Percentiles rank a stretch among this genome's conserved stretches.
Conservation (phyloP, 2,113 vertebrate genomes). For the Potamarius usumacintae region DNA sequence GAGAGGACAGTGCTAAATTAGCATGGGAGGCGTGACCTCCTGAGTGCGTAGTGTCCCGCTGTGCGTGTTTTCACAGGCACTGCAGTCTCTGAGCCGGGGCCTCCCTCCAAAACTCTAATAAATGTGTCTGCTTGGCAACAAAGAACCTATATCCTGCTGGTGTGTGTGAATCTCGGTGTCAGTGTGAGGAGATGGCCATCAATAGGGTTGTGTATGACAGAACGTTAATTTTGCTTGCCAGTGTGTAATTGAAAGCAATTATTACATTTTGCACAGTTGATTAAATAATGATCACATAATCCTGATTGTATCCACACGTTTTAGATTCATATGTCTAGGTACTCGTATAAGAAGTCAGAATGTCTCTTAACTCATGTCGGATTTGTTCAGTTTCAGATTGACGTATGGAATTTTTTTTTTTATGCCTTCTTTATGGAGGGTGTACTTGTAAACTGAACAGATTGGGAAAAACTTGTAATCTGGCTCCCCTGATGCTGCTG, state of each 20-base stretch:
- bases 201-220: not conserved
- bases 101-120: constrained; percentile 56
- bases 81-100: constrained; percentile 32
- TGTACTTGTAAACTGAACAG: not conserved
- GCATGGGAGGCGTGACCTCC: constrained; percentile 54
- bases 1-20: constrained; percentile 49
- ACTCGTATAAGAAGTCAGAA: constrained; percentile 30
- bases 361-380: not conserved
- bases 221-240: constrained; percentile 1
- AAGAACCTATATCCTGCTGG: constrained; percentile 58
- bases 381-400: not conserved
- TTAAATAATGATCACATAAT: constrained; percentile 16
- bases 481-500: constrained; percentile 13
- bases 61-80: constrained; percentile 57
- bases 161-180: constrained; percentile 8
- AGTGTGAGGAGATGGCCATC: constrained; percentile 13
- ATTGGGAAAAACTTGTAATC: not conserved
- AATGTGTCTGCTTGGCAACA: constrained; percentile 57
- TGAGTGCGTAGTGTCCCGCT: constrained; percentile 49
- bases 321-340: not conserved
- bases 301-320: constrained; percentile 4
- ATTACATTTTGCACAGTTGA: constrained; percentile 40
- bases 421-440: not conserved
- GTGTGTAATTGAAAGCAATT: constrained; percentile 24
- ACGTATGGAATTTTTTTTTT: not conserved